Percentiles rank a stretch among this genome's conserved stretches.
Evolutionary conservation across 2,888 invertebrate genomes (phyloP).

Genomic region (Dorcus hopei): DNA sequence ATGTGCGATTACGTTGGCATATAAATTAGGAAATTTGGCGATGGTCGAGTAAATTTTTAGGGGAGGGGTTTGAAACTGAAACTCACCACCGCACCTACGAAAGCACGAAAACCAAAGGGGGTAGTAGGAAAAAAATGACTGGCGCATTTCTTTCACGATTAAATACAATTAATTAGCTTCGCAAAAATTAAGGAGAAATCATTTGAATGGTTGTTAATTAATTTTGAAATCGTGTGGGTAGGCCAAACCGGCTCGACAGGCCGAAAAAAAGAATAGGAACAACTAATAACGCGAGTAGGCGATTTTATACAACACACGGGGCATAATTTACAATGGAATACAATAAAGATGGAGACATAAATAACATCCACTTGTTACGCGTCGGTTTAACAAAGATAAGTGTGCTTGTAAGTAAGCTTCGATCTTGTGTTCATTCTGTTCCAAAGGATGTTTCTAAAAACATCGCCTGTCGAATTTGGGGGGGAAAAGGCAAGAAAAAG

Average conservation of each 20-base stretch:
- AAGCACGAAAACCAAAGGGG: not conserved
- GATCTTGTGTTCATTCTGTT: too few species aligned
- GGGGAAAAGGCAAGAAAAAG: too few species aligned
- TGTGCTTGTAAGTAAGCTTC: too few species aligned
- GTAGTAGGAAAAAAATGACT: not conserved
- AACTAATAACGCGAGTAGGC: not conserved
- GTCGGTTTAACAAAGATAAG: too few species aligned
- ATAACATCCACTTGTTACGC: not conserved
- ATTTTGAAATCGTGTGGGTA: not conserved
- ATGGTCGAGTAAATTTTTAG: slow-evolving; percentile 12
- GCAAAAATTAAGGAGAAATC: not conserved
- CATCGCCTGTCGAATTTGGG: too few species aligned
- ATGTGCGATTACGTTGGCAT: slow-evolving; percentile 19
- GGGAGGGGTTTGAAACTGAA: slow-evolving; percentile 6
- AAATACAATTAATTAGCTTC: not conserved
- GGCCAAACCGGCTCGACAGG: not conserved
- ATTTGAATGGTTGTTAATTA: not conserved
- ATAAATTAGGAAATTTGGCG: slow-evolving; percentile 20
- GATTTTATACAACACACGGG: not conserved
- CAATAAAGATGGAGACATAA: not conserved
- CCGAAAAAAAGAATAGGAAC: too few species aligned
- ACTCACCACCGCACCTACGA: not conserved
- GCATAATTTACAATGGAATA: not conserved
- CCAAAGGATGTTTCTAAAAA: too few species aligned
- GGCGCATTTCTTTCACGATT: not conserved